Base-by-base conservation (phyloP, 2,113 vertebrate species). In the Hydrochoerus hydrochaeris region DNA sequence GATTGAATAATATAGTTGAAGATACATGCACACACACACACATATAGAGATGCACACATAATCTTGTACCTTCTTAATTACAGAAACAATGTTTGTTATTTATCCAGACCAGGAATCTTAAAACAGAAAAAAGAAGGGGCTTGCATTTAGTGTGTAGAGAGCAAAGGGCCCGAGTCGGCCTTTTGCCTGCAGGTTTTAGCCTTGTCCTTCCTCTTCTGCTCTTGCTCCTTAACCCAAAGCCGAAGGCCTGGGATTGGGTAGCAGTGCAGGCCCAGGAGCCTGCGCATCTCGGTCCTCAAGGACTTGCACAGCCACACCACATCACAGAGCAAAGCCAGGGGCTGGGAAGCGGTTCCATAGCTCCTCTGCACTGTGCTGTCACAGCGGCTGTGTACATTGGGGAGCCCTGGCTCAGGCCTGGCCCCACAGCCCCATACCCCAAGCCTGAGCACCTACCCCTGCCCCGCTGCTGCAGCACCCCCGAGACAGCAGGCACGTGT, bases 361-460 rank as follows among this genome's bases (percentile, higher is more conserved):
- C 73, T 63, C 13, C 0, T 3, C 13, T 9, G 17, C 35, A 20
- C n/a, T 22, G 12, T 38, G 54, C 41, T 1, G 0, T 81, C 87
- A 5, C 11, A 14, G 57, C 28, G 10, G 44, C 19, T 60, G 62
- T 78, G 24, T 24, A 4, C 1, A 0, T 0, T 1, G 30, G 69
- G 80, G 69, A 41, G 16, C 57, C 54, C 44, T 0, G 17, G 57
- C 38, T 0, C 19, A 0, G 54, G 63, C 44, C 13, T 44, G 24
- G 7, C 28, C 7, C 20, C 28, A 13, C 26, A 2, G 57, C 32
- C 49, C 85, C 69, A 35, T 35, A 11, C 62, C 22, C 0, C 0
- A 0, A 85, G 82, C 62, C 86, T 6, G 28, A 38, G 71, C 1
- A 8, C 52, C 62, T 28, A 0, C 41, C 75, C 7, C 44, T 77